Conservation (phyloP, 2,888 invertebrate species). For the Cylindroiulus punctatus region DNA sequence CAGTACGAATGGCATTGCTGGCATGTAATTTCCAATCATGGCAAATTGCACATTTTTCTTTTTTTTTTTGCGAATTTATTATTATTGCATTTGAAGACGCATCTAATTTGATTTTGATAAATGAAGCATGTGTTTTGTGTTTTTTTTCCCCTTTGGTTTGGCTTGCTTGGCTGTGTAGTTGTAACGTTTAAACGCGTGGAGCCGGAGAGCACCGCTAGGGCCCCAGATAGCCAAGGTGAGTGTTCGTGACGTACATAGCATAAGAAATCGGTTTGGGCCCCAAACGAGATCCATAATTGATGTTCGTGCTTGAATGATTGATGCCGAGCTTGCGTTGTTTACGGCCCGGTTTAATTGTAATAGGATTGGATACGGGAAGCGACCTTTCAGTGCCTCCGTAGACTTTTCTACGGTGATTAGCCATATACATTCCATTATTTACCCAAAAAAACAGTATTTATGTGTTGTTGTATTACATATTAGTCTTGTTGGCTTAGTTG, state of each 20-base stretch:
- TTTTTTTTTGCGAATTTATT: slow-evolving; percentile 37
- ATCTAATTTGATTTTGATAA: slow-evolving; percentile 47
- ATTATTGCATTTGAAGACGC: slow-evolving; percentile 45
- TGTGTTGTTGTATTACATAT: too few relatives aligned
- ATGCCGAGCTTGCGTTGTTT: slow-evolving; percentile 25
- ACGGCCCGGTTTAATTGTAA: neutral
- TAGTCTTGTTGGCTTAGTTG: too few relatives aligned
- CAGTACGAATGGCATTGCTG: slow-evolving; percentile 24
- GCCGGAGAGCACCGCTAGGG: slow-evolving; percentile 49
- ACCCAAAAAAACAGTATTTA: too few relatives aligned
- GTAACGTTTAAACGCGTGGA: slow-evolving; percentile 56
- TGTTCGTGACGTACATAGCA: neutral
- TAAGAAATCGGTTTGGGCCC: neutral
- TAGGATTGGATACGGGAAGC: neutral
- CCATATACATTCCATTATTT: too few relatives aligned
- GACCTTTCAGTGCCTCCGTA: neutral
- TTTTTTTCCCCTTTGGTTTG: slow-evolving; percentile 34
- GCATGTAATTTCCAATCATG: slow-evolving; percentile 45
- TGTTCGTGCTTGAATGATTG: slow-evolving; percentile 19
- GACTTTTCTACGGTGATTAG: neutral
- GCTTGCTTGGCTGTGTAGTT: slow-evolving; percentile 53
- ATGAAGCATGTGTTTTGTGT: slow-evolving; percentile 35
- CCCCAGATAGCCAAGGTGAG: slow-evolving; percentile 48
- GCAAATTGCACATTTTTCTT: slow-evolving; percentile 6
- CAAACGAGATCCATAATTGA: slow-evolving; percentile 19